Base-by-base conservation (phyloP, 35 echinoderm and acorn worm species). In the Diadema setosum region DNA sequence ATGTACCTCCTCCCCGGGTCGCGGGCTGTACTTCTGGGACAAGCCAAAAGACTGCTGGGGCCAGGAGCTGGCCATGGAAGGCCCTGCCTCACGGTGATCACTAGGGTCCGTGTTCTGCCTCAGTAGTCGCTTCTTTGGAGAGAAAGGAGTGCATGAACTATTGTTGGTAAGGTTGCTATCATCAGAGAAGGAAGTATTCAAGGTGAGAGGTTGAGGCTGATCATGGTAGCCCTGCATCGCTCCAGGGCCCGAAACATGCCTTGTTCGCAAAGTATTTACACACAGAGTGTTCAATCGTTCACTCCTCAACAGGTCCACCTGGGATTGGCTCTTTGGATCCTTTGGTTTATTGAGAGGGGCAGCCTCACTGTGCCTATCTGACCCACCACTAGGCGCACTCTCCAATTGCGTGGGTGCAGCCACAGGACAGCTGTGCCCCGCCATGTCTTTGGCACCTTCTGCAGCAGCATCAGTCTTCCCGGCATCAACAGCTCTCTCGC, bases 101-200 rank as follows among this genome's bases (percentile, higher is more conserved):
- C 33, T 67, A 16, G 89, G 83, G 25, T 91, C 89, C 35, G 89
- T 91, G 34, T 85, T 91, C 67, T 91, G 89, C 18, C 89, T 39
- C 21, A 91, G 70, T 12, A 85, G 83, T 43, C 89, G 84, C 89
- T 91, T 91, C 67, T 91, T 91, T 12, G 89, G 89, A 57, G 89
- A 91, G 23, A 91, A 91, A 21, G 89, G 82, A 58, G 89, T 69
- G 58, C 80, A 85, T 0, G 78, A 55, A 26, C 81, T 83, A 49
- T 65, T 81, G 60, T 86, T 86, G 30, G 49, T 46, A 86, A 86
- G 40, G 41, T 31, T 27, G n/a, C 26, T 18, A 58, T 91, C 89
- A 20, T 91, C 89, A 32, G 82, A 85, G 11, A 91, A 81, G 35
- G 82, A 55, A 43, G 82, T 85, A 57, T 86, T 91, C 60, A 85